These are phyloP conservation scores for Pemphredon lugubris DNA, from an alignment of 2,888 invertebrate species.

Conservation along the genomic window DNA sequence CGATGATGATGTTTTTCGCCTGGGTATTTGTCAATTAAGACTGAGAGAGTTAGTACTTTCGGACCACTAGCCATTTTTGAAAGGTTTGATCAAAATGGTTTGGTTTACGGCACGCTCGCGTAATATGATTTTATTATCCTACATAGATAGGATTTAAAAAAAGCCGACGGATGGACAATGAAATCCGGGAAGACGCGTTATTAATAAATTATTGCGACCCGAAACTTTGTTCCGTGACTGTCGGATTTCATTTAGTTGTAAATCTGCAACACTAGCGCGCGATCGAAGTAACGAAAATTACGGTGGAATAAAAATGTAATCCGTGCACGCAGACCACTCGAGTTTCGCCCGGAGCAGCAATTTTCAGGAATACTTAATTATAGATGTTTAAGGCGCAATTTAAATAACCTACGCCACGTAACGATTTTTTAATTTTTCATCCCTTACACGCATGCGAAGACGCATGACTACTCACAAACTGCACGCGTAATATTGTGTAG, in stretches of 20 bases:
- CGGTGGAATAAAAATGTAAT: conserved; percentile 10
- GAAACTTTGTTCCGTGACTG: background rate
- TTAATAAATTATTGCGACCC: too few relatives aligned
- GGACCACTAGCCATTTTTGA: too few relatives aligned
- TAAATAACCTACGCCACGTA: conserved; percentile 4
- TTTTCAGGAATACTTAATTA: conserved; percentile 19
- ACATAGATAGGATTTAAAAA: too few relatives aligned
- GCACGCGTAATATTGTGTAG: conserved; percentile 11
- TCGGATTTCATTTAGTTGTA: background rate
- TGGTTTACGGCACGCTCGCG: too few relatives aligned
- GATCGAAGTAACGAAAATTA: conserved; percentile 7
- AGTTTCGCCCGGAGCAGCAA: background rate
- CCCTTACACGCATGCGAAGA: conserved; percentile 11
- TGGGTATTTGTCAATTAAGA: too few relatives aligned
- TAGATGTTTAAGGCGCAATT: conserved; percentile 5
- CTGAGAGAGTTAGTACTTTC: too few relatives aligned
- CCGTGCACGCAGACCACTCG: background rate
- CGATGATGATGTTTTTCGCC: too few relatives aligned
- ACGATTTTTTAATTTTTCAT: conserved; percentile 13
- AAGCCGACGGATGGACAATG: too few relatives aligned
- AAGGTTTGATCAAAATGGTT: too few relatives aligned
- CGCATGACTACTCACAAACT: conserved; percentile 6
- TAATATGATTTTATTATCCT: too few relatives aligned
- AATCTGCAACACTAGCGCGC: conserved; percentile 1
- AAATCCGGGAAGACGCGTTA: too few relatives aligned